These are phyloP conservation scores for Xiphydria camelus DNA, from an alignment of 2,888 invertebrate genomes.

Conservation along the genomic window DNA sequence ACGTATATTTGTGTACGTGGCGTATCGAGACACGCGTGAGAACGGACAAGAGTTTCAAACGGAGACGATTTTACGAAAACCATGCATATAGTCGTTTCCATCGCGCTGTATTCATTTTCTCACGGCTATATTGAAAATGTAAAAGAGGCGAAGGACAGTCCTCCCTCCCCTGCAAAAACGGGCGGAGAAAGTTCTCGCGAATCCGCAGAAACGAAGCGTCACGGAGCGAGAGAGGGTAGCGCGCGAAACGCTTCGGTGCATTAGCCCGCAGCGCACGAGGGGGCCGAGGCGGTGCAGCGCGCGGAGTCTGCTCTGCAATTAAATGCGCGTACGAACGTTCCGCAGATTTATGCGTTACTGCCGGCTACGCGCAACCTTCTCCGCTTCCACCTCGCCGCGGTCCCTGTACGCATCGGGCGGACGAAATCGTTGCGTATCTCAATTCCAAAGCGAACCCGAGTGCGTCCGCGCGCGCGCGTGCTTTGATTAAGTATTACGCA, in stretches of 20 bases:
- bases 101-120: no score
- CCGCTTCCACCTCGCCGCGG: conserved; percentile 1
- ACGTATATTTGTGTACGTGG: no score
- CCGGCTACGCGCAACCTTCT: conserved; percentile 27
- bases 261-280: conserved; percentile 17
- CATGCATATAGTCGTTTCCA: no score
- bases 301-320: conserved; percentile 34
- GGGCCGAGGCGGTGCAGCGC: conserved; percentile 16
- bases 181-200: no score
- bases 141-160: no score
- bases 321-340: conserved; percentile 26
- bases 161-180: no score
- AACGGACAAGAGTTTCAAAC: no score
- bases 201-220: no score
- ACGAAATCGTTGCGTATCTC: conserved; percentile 33
- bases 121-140: no score
- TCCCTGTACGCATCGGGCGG: not conserved
- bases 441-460: conserved; percentile 28
- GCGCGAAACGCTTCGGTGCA: conserved; percentile 3
- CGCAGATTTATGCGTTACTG: conserved; percentile 39
- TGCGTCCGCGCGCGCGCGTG: conserved; percentile 17
- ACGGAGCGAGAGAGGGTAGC: no score
- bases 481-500: conserved; percentile 38
- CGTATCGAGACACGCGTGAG: no score
- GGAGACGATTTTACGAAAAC: no score